These are phyloP conservation scores for Lophochroa leadbeateri DNA, from an alignment of 2,113 vertebrate species.

Conservation along the genomic window DNA sequence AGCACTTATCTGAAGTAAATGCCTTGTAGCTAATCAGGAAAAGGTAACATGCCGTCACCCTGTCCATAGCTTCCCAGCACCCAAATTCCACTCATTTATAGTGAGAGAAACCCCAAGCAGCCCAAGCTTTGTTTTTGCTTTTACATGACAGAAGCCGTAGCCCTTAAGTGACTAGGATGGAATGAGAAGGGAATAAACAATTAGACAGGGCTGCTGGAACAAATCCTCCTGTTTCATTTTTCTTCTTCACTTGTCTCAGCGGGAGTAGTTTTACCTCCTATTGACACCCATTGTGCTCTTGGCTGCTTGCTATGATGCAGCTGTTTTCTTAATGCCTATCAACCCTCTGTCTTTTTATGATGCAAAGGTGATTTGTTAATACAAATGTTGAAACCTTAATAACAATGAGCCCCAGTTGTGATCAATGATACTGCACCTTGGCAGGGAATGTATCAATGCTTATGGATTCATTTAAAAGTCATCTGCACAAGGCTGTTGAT, in stretches of 20 bases:
- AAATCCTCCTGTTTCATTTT: constrained; percentile 75
- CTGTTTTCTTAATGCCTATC: no score
- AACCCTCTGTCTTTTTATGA: constrained; percentile 31
- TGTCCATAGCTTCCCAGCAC: neutral
- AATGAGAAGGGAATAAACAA: constrained; percentile 67
- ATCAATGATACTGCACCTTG: constrained; percentile 59
- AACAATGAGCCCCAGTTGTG: constrained; percentile 45
- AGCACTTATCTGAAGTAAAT: constrained; percentile 60
- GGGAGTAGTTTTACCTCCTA: no score
- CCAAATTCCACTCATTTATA: constrained; percentile 14
- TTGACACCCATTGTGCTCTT: no score
- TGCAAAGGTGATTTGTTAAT: constrained; percentile 71
- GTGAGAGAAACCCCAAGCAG: neutral
- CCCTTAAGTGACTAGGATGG: constrained; percentile 42
- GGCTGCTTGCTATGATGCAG: no score
- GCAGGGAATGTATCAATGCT: constrained; percentile 44
- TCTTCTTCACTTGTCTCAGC: no score
- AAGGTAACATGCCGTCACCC: neutral
- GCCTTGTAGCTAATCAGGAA: constrained; percentile 58
- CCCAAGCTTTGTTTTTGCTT: constrained; percentile 16
- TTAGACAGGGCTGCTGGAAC: constrained; percentile 70
- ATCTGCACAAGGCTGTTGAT: neutral
- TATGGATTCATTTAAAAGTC: constrained; percentile 58
- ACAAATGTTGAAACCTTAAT: constrained; percentile 64
- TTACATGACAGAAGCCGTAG: constrained; percentile 56